Percentiles rank a stretch among this genome's conserved stretches.
phyloP scores from a whole-genome alignment of 2,113 vertebrate genomes.

The Ictalurus punctatus region DNA sequence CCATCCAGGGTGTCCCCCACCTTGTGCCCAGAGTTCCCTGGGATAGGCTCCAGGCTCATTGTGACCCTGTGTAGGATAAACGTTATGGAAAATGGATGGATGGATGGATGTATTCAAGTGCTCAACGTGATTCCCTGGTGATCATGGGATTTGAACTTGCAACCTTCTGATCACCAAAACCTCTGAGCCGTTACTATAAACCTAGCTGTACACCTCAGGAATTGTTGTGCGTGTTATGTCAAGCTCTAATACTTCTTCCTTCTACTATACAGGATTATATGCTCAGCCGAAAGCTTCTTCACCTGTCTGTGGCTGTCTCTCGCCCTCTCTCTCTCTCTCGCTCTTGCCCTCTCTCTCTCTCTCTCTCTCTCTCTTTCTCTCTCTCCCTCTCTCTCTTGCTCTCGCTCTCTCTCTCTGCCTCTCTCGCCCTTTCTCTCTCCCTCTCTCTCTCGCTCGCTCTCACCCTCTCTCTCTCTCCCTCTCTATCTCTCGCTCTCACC shows the following conservation, averaged over 20 bases:
- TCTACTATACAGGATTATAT: conserved; percentile 34
- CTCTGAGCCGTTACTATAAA: neutral
- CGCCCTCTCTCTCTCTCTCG: neutral
- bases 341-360: neutral
- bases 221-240: neutral
- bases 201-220: neutral
- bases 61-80: too few relatives aligned
- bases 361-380: neutral
- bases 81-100: too few relatives aligned
- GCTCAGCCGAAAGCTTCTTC: conserved; percentile 35
- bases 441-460: neutral
- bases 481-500: neutral
- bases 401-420: neutral
- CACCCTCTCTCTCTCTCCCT: neutral
- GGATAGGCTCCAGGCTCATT: too few relatives aligned
- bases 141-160: neutral
- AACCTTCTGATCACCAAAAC: neutral
- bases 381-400: neutral
- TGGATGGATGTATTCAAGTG: neutral
- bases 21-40: too few relatives aligned
- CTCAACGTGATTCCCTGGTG: neutral
- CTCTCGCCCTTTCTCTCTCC: neutral
- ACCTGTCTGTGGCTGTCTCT: conserved; percentile 8
- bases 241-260: neutral
- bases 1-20: too few relatives aligned